Percentiles rank a stretch among this genome's conserved stretches.
phyloP scores from a whole-genome alignment of 2,888 invertebrate genomes.

The Drosophila mettleri region DNA sequence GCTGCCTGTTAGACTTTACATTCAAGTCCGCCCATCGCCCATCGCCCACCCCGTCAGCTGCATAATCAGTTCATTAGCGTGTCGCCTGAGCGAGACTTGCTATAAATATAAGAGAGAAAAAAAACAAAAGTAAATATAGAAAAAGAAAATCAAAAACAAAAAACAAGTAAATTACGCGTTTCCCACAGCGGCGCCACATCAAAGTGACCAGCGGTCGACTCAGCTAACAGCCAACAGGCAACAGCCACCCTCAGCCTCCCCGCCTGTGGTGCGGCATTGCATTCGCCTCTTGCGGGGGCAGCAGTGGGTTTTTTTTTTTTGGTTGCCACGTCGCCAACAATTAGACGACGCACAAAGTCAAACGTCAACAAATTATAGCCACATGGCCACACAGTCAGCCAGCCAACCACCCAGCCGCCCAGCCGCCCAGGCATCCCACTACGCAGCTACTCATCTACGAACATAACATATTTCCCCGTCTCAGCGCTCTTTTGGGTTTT shows the following conservation, averaged over 20 bases:
- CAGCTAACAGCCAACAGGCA: conserved; percentile 49
- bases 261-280: conserved; percentile 20
- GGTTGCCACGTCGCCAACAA: conserved; percentile 64
- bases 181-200: conserved; percentile 82
- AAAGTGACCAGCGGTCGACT: conserved; percentile 78
- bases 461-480: not conserved
- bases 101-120: conserved; percentile 9
- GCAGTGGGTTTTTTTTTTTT: conserved; percentile 22
- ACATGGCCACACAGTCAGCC: conserved; percentile 68
- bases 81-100: conserved; percentile 30
- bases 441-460: conserved; percentile 1
- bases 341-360: conserved; percentile 81
- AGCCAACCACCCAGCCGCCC: not conserved
- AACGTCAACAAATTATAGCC: conserved; percentile 81
- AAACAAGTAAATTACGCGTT: conserved; percentile 81
- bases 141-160: conserved; percentile 23
- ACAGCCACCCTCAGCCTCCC: not conserved
- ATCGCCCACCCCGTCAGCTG: conserved; percentile 15
- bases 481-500: conserved; percentile 31
- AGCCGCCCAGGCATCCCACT: not conserved
- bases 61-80: conserved; percentile 76
- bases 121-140: conserved; percentile 12
- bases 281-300: conserved; percentile 13
- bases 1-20: not conserved
- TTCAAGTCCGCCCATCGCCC: not conserved